These are phyloP conservation scores for Hucho hucho DNA, from an alignment of 2,113 vertebrate genomes.

Conservation along the genomic window DNA sequence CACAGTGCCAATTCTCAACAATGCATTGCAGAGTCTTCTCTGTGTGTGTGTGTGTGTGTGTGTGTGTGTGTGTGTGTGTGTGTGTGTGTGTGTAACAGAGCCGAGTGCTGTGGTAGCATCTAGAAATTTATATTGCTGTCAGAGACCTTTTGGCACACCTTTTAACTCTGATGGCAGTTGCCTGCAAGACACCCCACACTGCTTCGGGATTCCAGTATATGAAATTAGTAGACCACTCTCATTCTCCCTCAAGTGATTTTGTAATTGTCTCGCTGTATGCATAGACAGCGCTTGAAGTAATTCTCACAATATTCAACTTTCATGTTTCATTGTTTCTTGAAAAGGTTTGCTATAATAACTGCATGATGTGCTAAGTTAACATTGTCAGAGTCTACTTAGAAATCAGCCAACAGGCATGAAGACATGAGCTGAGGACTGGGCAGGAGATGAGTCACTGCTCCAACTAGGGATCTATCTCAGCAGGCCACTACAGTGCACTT, in stretches of 20 bases:
- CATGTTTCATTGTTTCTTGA: too few species aligned
- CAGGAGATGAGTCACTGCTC: conserved; percentile 13
- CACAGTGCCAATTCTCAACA: neutral
- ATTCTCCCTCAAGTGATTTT: neutral
- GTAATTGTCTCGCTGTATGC: neutral
- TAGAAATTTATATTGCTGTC: neutral
- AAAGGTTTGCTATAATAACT: too few species aligned
- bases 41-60: neutral
- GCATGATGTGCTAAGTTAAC: too few species aligned
- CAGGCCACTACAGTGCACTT: conserved; percentile 8
- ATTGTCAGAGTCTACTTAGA: too few species aligned
- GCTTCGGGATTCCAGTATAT: neutral
- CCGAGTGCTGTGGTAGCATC: neutral
- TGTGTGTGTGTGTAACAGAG: neutral
- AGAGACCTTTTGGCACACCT: neutral
- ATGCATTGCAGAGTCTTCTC: neutral
- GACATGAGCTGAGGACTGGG: neutral
- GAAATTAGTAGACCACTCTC: neutral
- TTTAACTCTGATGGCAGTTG: conserved; percentile 1
- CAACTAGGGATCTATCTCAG: conserved; percentile 20
- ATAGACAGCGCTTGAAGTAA: neutral
- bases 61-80: neutral
- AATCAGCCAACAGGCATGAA: too few species aligned
- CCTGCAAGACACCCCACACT: neutral
- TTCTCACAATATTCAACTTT: neutral